These are phyloP conservation scores for Pristiophorus japonicus DNA, from an alignment of 2,113 vertebrate species.

Conservation along the genomic window DNA sequence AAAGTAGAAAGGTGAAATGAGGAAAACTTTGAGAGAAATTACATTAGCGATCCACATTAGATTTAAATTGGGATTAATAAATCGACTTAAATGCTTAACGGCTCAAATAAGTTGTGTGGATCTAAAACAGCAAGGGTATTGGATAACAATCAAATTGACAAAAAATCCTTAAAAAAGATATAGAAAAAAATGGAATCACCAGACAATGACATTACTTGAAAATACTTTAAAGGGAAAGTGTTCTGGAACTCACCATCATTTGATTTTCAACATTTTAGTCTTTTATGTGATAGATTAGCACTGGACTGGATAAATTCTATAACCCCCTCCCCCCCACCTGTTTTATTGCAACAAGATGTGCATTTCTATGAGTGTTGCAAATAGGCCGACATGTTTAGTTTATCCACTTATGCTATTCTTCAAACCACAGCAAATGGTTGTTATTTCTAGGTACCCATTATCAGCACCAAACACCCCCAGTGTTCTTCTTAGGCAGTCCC, in stretches of 20 bases:
- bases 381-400: neutral
- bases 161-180: too few species aligned
- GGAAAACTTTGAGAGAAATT: too few species aligned
- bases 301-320: neutral
- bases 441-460: neutral
- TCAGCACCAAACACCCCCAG: neutral
- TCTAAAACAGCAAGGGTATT: neutral
- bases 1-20: too few species aligned
- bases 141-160: neutral
- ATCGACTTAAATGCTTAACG: neutral
- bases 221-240: too few species aligned
- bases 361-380: neutral
- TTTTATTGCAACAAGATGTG: neutral
- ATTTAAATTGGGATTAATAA: neutral
- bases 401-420: neutral
- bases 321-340: neutral
- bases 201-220: too few species aligned
- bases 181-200: too few species aligned
- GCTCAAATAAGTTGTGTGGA: neutral
- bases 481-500: too few species aligned
- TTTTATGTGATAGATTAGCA: neutral
- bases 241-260: too few species aligned
- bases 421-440: neutral
- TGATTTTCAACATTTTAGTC: too few species aligned
- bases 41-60: neutral